Conservation (phyloP, 2,888 invertebrate species). For the Leucoma salicis region DNA sequence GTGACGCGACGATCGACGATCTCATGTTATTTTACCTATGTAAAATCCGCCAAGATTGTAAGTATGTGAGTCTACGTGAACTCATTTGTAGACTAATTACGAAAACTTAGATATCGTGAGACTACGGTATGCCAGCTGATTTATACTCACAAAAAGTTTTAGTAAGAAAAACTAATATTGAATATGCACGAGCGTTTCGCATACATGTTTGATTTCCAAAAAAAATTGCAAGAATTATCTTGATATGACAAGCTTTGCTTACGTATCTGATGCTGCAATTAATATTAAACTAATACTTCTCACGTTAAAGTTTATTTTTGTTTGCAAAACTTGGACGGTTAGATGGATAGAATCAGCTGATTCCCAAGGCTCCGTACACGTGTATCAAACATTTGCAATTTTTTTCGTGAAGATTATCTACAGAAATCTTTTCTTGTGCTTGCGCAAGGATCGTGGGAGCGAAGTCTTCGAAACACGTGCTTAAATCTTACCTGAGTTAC, state of each 20-base stretch:
- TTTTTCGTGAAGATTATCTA: slow-evolving; percentile 49
- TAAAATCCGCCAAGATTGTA: no score
- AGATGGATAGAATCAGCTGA: slow-evolving; percentile 56
- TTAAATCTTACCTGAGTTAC: slow-evolving; percentile 49
- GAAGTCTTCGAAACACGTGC: slow-evolving; percentile 52
- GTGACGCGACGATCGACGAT: no score
- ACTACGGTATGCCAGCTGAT: no score
- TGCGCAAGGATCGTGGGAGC: slow-evolving; percentile 70
- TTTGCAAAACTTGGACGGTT: background rate
- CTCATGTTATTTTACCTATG: no score
- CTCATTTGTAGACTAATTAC: no score
- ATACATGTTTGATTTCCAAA: no score
- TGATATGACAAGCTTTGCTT: slow-evolving; percentile 7
- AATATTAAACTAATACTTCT: background rate
- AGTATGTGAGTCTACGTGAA: no score
- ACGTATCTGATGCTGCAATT: background rate
- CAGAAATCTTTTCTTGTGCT: slow-evolving; percentile 53
- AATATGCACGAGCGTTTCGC: no score
- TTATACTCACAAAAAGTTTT: no score
- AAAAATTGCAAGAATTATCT: no score
- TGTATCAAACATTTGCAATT: slow-evolving; percentile 59
- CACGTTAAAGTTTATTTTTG: slow-evolving; percentile 4
- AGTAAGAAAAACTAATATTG: no score
- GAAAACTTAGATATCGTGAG: no score
- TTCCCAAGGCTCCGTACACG: slow-evolving; percentile 63